Evolutionary conservation across 2,797 vertebrate genomes (phyloP).

Genomic region (Sarcoramphus papa): DNA sequence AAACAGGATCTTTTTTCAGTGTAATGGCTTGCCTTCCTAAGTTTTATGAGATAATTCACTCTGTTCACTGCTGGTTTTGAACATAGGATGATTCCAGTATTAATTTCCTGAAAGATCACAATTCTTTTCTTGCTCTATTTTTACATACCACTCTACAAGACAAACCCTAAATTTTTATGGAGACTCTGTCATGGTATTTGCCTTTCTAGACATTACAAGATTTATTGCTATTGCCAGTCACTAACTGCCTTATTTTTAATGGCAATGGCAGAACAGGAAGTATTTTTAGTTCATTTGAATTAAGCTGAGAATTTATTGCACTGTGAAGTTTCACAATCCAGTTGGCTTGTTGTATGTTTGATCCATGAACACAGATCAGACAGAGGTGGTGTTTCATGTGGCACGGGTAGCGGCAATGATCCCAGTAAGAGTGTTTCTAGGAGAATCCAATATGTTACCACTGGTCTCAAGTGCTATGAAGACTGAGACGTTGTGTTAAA

Average conservation of each 20-base stretch:
- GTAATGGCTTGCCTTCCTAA: neutral
- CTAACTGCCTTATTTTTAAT: neutral
- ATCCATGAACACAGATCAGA: neutral
- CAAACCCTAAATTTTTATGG: neutral
- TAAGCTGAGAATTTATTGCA: neutral
- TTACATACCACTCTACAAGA: neutral
- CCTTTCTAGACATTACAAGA: neutral
- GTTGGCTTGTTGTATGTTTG: neutral
- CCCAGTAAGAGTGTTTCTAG: neutral
- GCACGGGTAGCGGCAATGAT: neutral
- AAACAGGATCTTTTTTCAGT: neutral
- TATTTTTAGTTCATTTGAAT: neutral
- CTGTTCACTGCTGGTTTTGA: neutral
- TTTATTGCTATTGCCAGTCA: neutral
- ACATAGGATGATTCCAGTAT: neutral
- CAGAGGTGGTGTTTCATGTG: neutral
- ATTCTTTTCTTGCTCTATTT: neutral
- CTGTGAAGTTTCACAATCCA: neutral
- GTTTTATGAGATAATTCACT: neutral
- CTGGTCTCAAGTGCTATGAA: accelerated
- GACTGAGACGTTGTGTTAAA: neutral
- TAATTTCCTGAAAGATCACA: neutral
- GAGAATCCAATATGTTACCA: neutral
- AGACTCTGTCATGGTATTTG: neutral
- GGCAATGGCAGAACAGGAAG: neutral